Conservation (phyloP, 2,888 invertebrate species). For the Euproctis similis region DNA sequence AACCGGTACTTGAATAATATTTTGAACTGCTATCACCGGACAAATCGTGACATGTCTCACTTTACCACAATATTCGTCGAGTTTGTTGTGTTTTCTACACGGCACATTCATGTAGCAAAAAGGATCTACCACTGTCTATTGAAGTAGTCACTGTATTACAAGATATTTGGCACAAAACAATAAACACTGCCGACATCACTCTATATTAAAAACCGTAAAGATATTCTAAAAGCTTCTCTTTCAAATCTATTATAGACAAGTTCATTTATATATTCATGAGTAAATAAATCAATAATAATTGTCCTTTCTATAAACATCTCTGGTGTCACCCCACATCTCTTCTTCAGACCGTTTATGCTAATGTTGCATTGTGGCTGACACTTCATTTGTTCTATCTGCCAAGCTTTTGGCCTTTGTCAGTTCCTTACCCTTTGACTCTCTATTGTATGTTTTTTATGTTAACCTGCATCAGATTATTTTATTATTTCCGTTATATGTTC, state of each 20-base stretch:
- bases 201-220: no score
- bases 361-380: constrained; percentile 63
- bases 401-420: constrained; percentile 33
- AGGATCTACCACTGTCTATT: no score
- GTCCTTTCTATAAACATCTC: constrained; percentile 29
- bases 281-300: constrained; percentile 39
- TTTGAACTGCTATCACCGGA: no score
- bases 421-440: constrained; percentile 71
- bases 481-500: constrained; percentile 68
- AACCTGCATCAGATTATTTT: constrained; percentile 62
- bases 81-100: no score
- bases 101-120: no score
- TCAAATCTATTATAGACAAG: constrained; percentile 16
- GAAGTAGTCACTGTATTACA: no score
- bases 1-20: no score
- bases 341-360: constrained; percentile 59
- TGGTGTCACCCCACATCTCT: constrained; percentile 39
- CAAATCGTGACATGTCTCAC: no score
- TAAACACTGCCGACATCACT: no score
- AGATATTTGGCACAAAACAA: no score
- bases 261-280: constrained; percentile 33
- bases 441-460: constrained; percentile 72
- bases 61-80: no score
- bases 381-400: constrained; percentile 67
- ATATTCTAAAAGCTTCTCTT: no score